phyloP scores from a whole-genome alignment of 2,113 vertebrate species.

The Rhea pennata region DNA sequence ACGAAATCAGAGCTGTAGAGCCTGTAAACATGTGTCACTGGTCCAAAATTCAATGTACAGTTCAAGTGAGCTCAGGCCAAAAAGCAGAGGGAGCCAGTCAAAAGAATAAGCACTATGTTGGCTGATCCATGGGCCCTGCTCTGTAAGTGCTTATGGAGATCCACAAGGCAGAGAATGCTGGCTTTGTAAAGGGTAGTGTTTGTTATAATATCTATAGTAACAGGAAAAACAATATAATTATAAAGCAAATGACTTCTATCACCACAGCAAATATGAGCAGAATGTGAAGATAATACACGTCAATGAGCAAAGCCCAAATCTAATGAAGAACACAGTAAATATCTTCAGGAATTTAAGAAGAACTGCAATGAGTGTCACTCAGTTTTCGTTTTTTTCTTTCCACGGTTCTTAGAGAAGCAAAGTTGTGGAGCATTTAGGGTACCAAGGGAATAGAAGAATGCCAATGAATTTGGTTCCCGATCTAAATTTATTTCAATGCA shows the following conservation, averaged over 20 bases:
- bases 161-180: not conserved
- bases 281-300: not conserved
- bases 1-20: not conserved
- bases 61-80: not conserved
- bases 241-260: slow-evolving; percentile 5
- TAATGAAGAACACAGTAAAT: slow-evolving; percentile 33
- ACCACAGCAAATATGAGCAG: not conserved
- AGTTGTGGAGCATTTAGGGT: slow-evolving; percentile 67
- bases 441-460: slow-evolving; percentile 81
- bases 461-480: slow-evolving; percentile 71
- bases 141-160: not conserved
- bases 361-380: slow-evolving; percentile 43
- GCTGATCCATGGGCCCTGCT: not conserved
- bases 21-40: not conserved
- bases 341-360: slow-evolving; percentile 63
- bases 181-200: not conserved
- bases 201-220: slow-evolving; percentile 37
- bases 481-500: slow-evolving; percentile 74
- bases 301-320: slow-evolving; percentile 4
- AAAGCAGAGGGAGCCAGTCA: not conserved
- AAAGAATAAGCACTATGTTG: not conserved
- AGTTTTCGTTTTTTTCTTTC: slow-evolving; percentile 64
- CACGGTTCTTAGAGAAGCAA: slow-evolving; percentile 77
- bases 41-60: fast-evolving
- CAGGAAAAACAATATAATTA: not conserved